Evolutionary conservation across 1,140 invertebrate genomes (phyloP).

Genomic region (Geopemphigus sp.): DNA sequence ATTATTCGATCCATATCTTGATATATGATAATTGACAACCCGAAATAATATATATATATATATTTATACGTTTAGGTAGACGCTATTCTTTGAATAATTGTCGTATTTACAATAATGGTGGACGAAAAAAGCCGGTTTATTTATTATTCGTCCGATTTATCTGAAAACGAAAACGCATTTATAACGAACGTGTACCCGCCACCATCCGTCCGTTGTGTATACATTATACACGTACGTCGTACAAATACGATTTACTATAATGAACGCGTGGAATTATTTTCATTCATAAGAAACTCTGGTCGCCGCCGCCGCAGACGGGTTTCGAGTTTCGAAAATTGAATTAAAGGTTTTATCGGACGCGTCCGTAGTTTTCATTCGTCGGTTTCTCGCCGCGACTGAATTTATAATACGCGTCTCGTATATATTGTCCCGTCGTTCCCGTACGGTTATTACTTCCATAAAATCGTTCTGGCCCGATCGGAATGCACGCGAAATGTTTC

Average conservation of each 20-base stretch:
- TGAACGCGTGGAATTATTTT: constrained; percentile 40
- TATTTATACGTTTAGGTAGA: too few species aligned
- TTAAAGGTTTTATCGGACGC: constrained; percentile 12
- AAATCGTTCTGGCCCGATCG: not conserved
- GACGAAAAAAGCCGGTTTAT: constrained; percentile 3
- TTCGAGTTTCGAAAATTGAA: constrained; percentile 9
- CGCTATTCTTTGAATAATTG: constrained; percentile 21
- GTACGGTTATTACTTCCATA: constrained; percentile 23
- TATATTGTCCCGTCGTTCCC: not conserved
- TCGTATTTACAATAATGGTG: constrained; percentile 22
- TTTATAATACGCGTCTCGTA: not conserved
- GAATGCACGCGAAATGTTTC: constrained; percentile 12
- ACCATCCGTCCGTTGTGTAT: too few species aligned
- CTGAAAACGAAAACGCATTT: constrained; percentile 25
- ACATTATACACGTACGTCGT: too few species aligned
- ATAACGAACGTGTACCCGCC: not conserved
- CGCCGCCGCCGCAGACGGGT: not conserved
- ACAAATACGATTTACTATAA: constrained; percentile 36
- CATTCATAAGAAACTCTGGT: constrained; percentile 27
- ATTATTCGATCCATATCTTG: constrained; percentile 38
- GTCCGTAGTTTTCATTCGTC: not conserved
- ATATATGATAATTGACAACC: constrained; percentile 46
- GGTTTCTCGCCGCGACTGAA: not conserved
- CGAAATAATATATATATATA: constrained; percentile 5
- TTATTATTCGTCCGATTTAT: constrained; percentile 42